Percentiles rank a stretch among this genome's conserved stretches.
phyloP scores from a whole-genome alignment of 2,888 invertebrate genomes.

The Macrosiphum euphorbiae region DNA sequence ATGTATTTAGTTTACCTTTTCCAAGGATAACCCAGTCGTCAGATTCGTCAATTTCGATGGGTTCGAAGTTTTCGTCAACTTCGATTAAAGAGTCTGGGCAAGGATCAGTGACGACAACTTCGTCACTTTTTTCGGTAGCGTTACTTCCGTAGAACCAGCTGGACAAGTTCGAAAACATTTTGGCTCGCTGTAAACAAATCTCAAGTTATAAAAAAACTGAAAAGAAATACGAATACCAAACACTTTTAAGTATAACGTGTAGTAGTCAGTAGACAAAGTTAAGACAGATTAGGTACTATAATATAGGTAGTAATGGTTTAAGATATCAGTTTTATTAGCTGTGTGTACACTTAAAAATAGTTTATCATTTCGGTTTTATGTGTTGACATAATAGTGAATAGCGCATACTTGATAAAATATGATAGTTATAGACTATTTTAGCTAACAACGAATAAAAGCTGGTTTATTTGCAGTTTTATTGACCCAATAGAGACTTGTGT shows the following conservation, averaged over 20 bases:
- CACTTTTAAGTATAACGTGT: not conserved
- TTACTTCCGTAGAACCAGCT: constrained; percentile 64
- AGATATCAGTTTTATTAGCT: constrained; percentile 9
- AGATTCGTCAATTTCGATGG: constrained; percentile 57
- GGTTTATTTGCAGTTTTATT: constrained; percentile 15
- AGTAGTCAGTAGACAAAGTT: not conserved
- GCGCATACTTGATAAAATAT: not conserved
- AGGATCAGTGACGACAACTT: constrained; percentile 27
- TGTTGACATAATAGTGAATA: constrained; percentile 5
- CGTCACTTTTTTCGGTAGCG: constrained; percentile 38
- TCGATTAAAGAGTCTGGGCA: constrained; percentile 62
- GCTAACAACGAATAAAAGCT: not conserved
- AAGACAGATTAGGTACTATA: not conserved
- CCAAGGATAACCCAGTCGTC: constrained; percentile 62
- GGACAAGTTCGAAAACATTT: constrained; percentile 65
- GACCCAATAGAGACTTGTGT: not conserved
- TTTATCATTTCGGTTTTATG: constrained; percentile 26
- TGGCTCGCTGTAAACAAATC: constrained; percentile 48
- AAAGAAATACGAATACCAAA: not conserved
- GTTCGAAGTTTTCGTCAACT: constrained; percentile 60
- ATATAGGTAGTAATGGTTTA: not conserved
- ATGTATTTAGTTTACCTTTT: constrained; percentile 30
- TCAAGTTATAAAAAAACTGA: not conserved
- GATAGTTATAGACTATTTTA: not conserved
- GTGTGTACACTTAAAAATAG: constrained; percentile 10